phyloP scores from a whole-genome alignment of 1,140 invertebrate species.

The Pentalonia nigronervosa region DNA sequence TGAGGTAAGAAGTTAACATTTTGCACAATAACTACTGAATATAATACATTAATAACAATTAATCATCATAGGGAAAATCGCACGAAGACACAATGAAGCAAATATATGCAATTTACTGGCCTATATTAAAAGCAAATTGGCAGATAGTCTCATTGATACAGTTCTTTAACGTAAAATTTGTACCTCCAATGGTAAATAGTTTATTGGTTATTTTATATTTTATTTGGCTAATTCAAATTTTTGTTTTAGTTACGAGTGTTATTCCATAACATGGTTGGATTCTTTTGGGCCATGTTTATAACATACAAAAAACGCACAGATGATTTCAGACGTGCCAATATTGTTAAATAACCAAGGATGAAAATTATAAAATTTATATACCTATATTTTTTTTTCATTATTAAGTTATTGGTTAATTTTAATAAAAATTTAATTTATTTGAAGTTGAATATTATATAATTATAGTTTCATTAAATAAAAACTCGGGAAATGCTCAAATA shows the following conservation, averaged over 20 bases:
- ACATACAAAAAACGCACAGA: constrained; percentile 57
- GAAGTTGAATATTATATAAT: background rate
- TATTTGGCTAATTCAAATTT: constrained; percentile 20
- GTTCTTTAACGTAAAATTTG: constrained; percentile 73
- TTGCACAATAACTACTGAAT: background rate
- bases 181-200: constrained; percentile 74
- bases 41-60: background rate
- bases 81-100: constrained; percentile 70
- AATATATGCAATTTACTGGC: constrained; percentile 69
- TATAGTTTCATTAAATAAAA: background rate
- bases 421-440: background rate
- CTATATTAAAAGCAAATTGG: constrained; percentile 73
- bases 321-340: constrained; percentile 50
- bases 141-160: constrained; percentile 76
- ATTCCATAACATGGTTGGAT: constrained; percentile 59
- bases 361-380: background rate
- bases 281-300: constrained; percentile 59
- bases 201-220: background rate
- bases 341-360: constrained; percentile 36
- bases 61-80: constrained; percentile 68
- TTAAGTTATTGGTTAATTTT: background rate
- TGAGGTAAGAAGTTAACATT: constrained; percentile 66
- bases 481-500: background rate
- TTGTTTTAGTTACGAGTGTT: constrained; percentile 59
- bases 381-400: background rate